These are phyloP conservation scores for Drosophila koepferae DNA, from an alignment of 2,888 invertebrate species.

Conservation along the genomic window DNA sequence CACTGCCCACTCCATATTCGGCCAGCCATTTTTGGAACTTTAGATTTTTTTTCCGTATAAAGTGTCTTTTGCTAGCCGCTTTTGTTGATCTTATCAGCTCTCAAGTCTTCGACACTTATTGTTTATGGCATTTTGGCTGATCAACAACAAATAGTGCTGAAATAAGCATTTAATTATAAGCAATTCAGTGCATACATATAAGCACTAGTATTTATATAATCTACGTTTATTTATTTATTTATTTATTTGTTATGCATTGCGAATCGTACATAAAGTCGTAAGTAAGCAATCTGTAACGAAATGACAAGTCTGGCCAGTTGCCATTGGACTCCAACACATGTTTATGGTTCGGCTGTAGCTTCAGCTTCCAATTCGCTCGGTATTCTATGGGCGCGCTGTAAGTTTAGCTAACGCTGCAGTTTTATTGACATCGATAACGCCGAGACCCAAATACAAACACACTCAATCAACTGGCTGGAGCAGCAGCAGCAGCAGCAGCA, in stretches of 20 bases:
- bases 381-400: conserved; percentile 47
- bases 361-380: conserved; percentile 12
- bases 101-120: conserved; percentile 25
- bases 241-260: background rate
- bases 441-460: conserved; percentile 65
- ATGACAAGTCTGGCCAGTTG: conserved; percentile 20
- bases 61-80: background rate
- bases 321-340: conserved; percentile 2
- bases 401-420: conserved; percentile 58
- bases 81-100: conserved; percentile 33
- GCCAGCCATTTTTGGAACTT: conserved; percentile 48
- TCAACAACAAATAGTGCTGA: conserved; percentile 29
- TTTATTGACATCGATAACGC: conserved; percentile 61
- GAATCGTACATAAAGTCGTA: background rate
- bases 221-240: background rate
- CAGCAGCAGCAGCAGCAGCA: conserved; percentile 6
- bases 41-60: conserved; percentile 15
- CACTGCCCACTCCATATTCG: conserved; percentile 29
- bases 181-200: background rate
- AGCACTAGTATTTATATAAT: background rate
- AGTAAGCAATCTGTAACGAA: conserved; percentile 5
- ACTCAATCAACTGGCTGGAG: conserved; percentile 46
- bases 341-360: background rate
- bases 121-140: conserved; percentile 63
- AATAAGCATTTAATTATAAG: conserved; percentile 21